Conservation (phyloP, 2,888 invertebrate genomes). For the Cosmia pyralina region DNA sequence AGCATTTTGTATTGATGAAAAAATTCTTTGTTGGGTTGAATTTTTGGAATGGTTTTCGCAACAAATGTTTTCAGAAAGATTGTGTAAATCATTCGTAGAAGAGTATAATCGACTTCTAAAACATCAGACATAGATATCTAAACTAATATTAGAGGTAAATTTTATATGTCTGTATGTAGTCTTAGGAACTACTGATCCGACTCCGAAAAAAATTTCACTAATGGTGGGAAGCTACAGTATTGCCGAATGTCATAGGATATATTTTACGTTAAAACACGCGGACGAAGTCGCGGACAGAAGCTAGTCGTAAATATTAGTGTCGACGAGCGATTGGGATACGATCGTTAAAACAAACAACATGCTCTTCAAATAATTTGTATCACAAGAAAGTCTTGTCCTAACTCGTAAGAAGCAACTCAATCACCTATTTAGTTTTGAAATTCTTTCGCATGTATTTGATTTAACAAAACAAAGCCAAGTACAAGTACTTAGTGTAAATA, state of each 20-base stretch:
- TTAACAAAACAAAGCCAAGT: not conserved
- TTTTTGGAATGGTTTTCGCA: slow-evolving; percentile 8
- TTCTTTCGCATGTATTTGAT: not conserved
- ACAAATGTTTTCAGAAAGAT: not conserved
- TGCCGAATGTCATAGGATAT: too few relatives aligned
- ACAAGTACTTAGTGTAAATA: not conserved
- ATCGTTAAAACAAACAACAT: not conserved
- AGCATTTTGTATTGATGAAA: slow-evolving; percentile 17
- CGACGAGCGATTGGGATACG: not conserved
- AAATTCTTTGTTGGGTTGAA: not conserved
- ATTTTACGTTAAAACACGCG: too few relatives aligned
- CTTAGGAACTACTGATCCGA: too few relatives aligned
- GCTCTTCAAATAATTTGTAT: too few relatives aligned
- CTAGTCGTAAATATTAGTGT: too few relatives aligned
- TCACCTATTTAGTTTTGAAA: not conserved
- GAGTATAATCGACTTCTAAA: too few relatives aligned
- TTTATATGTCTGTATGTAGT: too few relatives aligned
- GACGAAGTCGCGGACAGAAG: too few relatives aligned
- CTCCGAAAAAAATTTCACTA: too few relatives aligned
- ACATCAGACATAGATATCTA: too few relatives aligned
- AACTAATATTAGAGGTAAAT: too few relatives aligned
- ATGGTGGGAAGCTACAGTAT: too few relatives aligned
- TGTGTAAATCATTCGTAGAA: not conserved
- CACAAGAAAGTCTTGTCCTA: not conserved
- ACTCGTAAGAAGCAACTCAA: not conserved